Base-by-base conservation (phyloP, 2,888 invertebrate genomes). In the Blastobasis lacticolella region DNA sequence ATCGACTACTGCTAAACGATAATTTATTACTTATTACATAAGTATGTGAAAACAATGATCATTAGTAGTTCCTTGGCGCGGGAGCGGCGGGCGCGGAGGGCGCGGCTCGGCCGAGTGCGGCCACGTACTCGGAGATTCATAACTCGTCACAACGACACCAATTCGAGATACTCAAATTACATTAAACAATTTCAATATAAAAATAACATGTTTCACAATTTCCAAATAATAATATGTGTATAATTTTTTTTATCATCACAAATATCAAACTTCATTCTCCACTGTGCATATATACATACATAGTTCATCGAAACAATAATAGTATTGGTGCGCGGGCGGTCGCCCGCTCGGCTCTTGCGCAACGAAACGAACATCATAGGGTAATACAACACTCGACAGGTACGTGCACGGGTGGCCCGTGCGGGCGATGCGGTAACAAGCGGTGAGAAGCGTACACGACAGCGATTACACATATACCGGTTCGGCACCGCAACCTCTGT, bases 271-370 rank as follows among this genome's bases (percentile, higher is more conserved):
- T 67, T 66, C 78, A 75, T 76, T 71, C 76, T 75, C 71, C 78
- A 77, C 81, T 71, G 83, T 84, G 82, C 84, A 82, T 85, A 83
- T 84, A 85, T 85, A 84, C 83, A 84, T 82, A 82, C 65, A 81
- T 77, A 80, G 75, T 78, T 75, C 70, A 66, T 70, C 63, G 66
- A 73, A 69, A 75, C 59, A 63, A 73, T 63, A 61, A 60, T 62
- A 60, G 61, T 61, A 62, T 54, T 61, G 61, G 62, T 58, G 57
- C 57, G 60, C 58, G 51, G 50, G 49, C 53, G 57, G 62, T 60
- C 57, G 57, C 53, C 55, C 66, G 57, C 66, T 67, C 69, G 73
- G 70, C 63, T 67, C 67, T 64, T 58, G 64, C 70, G 66, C 66
- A 55, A 59, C 55, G 43, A 58, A 63, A 68, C 62, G 59, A 61